phyloP scores from a whole-genome alignment of 1,140 invertebrate species.

The Wasmannia auropunctata region DNA sequence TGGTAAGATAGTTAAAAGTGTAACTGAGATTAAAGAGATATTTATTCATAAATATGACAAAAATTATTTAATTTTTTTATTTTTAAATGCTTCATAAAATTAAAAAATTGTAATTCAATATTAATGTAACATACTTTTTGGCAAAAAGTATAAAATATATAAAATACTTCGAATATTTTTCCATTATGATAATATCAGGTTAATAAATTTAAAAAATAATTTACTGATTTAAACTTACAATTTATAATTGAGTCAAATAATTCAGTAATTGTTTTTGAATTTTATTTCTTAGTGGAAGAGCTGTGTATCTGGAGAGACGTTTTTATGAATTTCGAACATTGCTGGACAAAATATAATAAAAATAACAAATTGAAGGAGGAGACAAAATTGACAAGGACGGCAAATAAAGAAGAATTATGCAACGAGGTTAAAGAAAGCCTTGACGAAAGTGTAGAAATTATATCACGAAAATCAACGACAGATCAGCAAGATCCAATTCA shows the following conservation, averaged over 20 bases:
- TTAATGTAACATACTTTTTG: neutral
- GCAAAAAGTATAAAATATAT: neutral
- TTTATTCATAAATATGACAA: neutral
- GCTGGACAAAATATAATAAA: slow-evolving; percentile 70
- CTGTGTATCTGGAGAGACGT: slow-evolving; percentile 74
- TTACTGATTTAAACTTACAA: slow-evolving; percentile 23
- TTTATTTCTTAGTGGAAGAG: slow-evolving; percentile 72
- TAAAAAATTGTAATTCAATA: neutral
- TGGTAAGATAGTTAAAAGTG: slow-evolving; percentile 64
- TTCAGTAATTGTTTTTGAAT: slow-evolving; percentile 37
- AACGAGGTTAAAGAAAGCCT: neutral
- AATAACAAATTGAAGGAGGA: slow-evolving; percentile 17
- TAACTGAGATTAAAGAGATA: neutral
- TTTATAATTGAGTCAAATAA: neutral
- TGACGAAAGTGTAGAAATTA: neutral
- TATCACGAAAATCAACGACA: neutral
- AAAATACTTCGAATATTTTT: neutral
- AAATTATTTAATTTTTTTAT: neutral
- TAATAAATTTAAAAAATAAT: slow-evolving; percentile 14
- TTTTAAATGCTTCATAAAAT: neutral
- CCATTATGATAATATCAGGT: neutral
- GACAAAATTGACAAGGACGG: neutral
- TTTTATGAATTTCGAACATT: slow-evolving; percentile 68
- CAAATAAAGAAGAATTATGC: slow-evolving; percentile 13
- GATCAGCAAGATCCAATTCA: neutral